These are phyloP conservation scores for Coenobita brevimanus DNA, from an alignment of 1,140 invertebrate genomes.

Conservation along the genomic window DNA sequence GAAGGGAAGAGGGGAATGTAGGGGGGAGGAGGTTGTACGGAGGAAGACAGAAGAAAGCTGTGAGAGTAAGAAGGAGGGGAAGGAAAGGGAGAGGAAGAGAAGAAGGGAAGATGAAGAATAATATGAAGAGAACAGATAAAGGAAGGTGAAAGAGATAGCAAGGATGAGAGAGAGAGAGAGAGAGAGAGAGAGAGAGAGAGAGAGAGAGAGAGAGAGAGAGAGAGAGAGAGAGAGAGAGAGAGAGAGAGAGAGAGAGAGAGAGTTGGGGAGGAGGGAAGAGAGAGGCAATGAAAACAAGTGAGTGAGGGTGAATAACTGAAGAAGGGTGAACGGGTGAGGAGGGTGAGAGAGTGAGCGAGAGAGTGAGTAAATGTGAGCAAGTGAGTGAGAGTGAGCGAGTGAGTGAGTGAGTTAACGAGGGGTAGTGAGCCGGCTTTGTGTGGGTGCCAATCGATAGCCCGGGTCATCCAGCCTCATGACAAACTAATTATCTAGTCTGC, in stretches of 20 bases:
- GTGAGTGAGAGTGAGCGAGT: background rate
- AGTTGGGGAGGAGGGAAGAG: background rate
- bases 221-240: background rate
- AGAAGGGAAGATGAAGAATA: no score
- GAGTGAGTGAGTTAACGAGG: background rate
- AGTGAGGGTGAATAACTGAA: background rate
- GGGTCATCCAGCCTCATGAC: constrained; percentile 26
- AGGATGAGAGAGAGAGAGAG: no score
- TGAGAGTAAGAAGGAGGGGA: no score
- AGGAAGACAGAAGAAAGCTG: no score
- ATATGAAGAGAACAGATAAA: no score
- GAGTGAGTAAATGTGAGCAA: background rate
- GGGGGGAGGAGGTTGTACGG: no score
- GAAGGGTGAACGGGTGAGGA: background rate
- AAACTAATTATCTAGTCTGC: constrained; percentile 34
- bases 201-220: background rate
- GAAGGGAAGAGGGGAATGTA: no score
- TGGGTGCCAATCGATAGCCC: no score
- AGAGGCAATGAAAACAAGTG: background rate
- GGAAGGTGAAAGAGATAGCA: no score
- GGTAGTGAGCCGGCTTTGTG: no score
- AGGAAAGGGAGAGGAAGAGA: no score
- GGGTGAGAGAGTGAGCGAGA: background rate
- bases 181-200: background rate
- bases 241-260: background rate